Evolutionary conservation across 2,797 vertebrate species (phyloP).

Genomic region (Sparus aurata): DNA sequence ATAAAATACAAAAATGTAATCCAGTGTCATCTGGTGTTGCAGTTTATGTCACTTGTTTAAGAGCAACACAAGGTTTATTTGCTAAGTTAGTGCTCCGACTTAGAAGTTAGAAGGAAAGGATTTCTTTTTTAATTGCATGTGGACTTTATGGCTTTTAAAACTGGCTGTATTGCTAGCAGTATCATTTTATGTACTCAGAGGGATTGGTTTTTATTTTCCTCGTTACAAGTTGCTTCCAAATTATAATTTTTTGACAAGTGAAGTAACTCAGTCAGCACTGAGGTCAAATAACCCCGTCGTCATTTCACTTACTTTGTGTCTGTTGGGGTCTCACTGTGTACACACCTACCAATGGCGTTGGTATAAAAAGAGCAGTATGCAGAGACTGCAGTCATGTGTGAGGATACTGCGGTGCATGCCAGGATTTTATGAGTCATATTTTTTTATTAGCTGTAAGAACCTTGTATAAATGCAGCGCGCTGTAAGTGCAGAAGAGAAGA

Average conservation of each 20-base stretch:
- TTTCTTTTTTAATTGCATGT: background rate
- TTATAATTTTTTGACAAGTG: background rate
- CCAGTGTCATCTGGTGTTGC: background rate
- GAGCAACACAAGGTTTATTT: background rate
- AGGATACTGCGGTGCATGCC: background rate
- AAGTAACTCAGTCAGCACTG: background rate
- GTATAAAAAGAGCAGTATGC: constrained; percentile 3
- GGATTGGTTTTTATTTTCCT: background rate
- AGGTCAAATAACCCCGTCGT: background rate
- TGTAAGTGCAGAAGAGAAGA: background rate
- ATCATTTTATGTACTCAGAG: background rate
- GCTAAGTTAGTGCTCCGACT: no score
- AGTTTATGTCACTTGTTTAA: background rate
- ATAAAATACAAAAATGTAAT: constrained; percentile 26
- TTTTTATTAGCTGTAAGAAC: constrained; percentile 6
- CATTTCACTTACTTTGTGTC: background rate
- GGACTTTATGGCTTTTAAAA: background rate
- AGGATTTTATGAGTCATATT: constrained; percentile 7
- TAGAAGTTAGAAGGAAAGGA: background rate
- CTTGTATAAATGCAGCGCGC: background rate
- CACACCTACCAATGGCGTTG: background rate
- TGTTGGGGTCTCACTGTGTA: background rate
- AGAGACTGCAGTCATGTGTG: background rate
- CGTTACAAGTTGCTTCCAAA: background rate
- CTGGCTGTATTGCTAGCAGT: background rate